Percentiles rank a stretch among this genome's conserved stretches.
Conservation (phyloP, 1,140 invertebrate species). For the Drosophila mayri region DNA sequence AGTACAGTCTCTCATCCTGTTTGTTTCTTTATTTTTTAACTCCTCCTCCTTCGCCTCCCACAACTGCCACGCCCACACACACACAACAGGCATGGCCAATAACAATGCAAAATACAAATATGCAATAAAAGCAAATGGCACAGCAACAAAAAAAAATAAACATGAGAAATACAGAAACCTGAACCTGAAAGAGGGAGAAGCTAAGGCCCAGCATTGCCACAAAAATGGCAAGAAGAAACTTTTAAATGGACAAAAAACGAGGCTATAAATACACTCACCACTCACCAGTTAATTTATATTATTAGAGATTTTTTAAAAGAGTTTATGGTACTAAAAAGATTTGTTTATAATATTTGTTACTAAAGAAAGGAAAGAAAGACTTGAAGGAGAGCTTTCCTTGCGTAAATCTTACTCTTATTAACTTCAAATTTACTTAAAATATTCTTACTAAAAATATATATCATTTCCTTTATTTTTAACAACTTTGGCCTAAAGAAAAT, state of each 20-base stretch:
- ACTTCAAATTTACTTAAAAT: too few species aligned
- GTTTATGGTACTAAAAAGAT: neutral
- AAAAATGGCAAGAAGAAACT: conserved; percentile 23
- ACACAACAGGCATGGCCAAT: conserved; percentile 56
- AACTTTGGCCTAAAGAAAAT: neutral
- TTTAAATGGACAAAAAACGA: neutral
- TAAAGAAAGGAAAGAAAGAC: neutral
- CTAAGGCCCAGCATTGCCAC: conserved; percentile 1
- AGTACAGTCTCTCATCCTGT: conserved; percentile 30
- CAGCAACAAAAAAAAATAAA: conserved; percentile 24
- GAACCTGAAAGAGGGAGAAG: neutral
- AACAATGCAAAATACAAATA: conserved; percentile 82
- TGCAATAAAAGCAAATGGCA: conserved; percentile 69
- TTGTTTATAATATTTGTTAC: neutral
- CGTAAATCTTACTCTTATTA: neutral
- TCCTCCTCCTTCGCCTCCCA: conserved; percentile 8
- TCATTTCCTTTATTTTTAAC: neutral
- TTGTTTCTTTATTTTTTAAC: conserved; percentile 3
- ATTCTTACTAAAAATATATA: neutral
- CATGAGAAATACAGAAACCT: conserved; percentile 14
- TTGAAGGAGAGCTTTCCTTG: too few species aligned
- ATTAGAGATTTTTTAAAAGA: neutral
- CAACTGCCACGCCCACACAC: conserved; percentile 18
- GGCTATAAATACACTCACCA: conserved; percentile 17
- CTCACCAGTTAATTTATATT: neutral